phyloP scores from a whole-genome alignment of 2,797 vertebrate species.

The Carcharodon carcharias region DNA sequence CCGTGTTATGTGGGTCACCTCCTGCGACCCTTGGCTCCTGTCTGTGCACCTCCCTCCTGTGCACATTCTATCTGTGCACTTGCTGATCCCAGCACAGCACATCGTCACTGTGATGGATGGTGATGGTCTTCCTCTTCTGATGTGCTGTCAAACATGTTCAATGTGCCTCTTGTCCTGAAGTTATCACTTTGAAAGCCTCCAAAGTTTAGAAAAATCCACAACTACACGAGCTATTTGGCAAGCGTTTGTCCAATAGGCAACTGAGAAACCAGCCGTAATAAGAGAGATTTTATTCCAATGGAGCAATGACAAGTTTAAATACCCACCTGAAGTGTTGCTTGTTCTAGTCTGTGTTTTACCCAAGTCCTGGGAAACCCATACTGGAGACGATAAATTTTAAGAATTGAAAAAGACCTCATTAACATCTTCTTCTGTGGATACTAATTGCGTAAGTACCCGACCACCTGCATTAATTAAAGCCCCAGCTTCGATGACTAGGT shows the following conservation, averaged over 20 bases:
- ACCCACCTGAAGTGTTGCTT: neutral
- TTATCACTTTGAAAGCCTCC: neutral
- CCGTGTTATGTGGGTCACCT: too few species aligned
- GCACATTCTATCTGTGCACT: neutral
- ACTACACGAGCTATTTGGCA: neutral
- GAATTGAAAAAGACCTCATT: neutral
- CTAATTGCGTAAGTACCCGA: neutral
- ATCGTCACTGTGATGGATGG: too few species aligned
- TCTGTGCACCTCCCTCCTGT: neutral
- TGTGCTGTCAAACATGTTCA: neutral
- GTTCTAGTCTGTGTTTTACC: neutral
- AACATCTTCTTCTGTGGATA: neutral
- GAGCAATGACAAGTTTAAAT: neutral
- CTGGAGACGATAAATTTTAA: neutral
- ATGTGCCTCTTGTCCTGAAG: neutral
- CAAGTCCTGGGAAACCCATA: neutral
- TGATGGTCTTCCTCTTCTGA: too few species aligned
- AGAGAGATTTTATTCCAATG: neutral
- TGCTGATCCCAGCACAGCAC: too few species aligned
- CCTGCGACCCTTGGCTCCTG: neutral
- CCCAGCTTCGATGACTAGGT: neutral
- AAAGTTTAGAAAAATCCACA: neutral
- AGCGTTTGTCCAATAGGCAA: neutral
- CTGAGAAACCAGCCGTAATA: neutral
- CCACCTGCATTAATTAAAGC: neutral